phyloP scores from a whole-genome alignment of 2,113 vertebrate genomes.

The Seriola rivoliana region DNA sequence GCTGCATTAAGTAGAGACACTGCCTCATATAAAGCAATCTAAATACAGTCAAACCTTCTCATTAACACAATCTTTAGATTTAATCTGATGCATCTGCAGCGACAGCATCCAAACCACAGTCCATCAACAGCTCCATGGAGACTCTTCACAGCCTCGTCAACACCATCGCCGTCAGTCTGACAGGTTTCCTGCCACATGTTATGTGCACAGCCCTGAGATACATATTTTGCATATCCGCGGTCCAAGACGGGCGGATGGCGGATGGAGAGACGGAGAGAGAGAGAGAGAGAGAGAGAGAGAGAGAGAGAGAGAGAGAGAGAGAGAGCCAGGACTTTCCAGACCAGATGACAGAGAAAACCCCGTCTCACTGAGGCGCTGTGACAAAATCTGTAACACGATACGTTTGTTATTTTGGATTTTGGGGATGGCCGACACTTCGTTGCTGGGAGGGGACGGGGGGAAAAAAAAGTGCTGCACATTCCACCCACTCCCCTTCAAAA shows the following conservation, averaged over 20 bases:
- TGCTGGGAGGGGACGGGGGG: constrained; percentile 59
- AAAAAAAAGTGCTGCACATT: constrained; percentile 34
- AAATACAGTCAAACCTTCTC: neutral
- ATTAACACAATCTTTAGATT: neutral
- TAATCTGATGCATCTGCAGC: neutral
- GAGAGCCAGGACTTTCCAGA: constrained; percentile 26
- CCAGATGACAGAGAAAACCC: constrained; percentile 45
- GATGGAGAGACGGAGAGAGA: no score
- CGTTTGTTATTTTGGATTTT: constrained; percentile 67
- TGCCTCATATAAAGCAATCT: no score
- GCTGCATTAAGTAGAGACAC: neutral
- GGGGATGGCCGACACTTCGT: constrained; percentile 35
- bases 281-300: neutral
- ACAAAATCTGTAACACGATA: constrained; percentile 62
- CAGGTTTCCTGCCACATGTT: constrained; percentile 55
- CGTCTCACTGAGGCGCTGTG: constrained; percentile 15
- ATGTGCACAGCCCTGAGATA: constrained; percentile 2
- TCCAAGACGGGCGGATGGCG: constrained; percentile 25
- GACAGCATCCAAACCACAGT: constrained; percentile 7
- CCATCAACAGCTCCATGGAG: constrained; percentile 12
- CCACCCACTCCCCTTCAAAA: constrained; percentile 56
- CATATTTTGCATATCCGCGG: constrained; percentile 50
- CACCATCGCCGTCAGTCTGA: constrained; percentile 23
- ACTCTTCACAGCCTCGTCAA: constrained; percentile 32
- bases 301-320: neutral